Evolutionary conservation across 2,797 vertebrate genomes (phyloP), one percentile per base, ranked within the genome.

Genomic region (Ambastaia sidthimunki): DNA sequence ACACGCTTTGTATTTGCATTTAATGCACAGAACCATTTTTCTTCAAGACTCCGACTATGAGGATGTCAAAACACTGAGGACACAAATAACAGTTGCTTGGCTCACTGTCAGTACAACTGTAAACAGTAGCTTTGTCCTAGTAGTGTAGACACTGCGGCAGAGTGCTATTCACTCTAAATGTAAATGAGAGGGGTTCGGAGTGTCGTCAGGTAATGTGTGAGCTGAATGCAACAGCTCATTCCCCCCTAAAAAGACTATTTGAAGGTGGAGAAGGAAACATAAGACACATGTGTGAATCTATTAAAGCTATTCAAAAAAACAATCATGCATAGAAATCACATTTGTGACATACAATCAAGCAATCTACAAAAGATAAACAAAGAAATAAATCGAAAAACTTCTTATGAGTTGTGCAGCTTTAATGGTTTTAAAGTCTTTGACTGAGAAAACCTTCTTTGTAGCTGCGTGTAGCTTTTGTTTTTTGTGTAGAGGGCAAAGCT

Each of bases 111-210:
- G 82, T 80, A 85, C 80, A 85, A 86, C 89, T 87, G 88, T 87
- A 88, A 87, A 89, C 88, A 87, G 80, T 81, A 87, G 86, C 87
- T 90, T 88, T 90, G 86, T 90, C 88, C 84, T 81, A 90, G 87
- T 87, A 85, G 89, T 87, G 89, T 86, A 74, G 84, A 88, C 82
- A 86, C 81, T 70, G 85, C 84, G 84, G 86, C 88, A 89, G 85
- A 89, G 86, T 87, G 82, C 89, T 88, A 91, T 92, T 93, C 94
- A 94, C 92, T 94, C 93, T 94, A 94, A 94, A 94, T 94, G 94
- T 92, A 94, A 94, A 94, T 94, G 91, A 93, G 92, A 86, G 78
- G 84, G 88, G 88, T 91, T 94, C 89, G 87, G 86, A 90, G 88
- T 83, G 85, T 85, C 91, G 91, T 89, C 91, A 90, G 89, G 90